Conservation (phyloP, 2,888 invertebrate species). For the Piscicola geometra region DNA sequence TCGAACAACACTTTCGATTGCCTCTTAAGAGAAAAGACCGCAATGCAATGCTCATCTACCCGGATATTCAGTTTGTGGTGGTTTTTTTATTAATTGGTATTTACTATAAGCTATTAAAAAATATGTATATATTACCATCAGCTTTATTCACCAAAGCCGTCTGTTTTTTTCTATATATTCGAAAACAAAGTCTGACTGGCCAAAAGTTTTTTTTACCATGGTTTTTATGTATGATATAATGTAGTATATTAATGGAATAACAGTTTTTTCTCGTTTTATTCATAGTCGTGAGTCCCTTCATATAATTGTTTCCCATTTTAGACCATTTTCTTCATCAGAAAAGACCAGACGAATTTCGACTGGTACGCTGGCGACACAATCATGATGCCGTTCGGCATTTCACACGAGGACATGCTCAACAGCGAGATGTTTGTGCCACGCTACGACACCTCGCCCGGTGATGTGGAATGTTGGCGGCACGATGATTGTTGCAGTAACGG, state of each 20-base stretch:
- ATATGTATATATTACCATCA: too few species aligned
- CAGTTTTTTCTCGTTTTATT: too few species aligned
- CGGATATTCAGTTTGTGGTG: conserved; percentile 10
- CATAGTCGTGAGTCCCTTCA: too few species aligned
- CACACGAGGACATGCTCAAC: conserved; percentile 21
- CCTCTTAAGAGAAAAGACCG: conserved; percentile 9
- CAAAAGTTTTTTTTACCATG: too few species aligned
- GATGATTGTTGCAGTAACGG: conserved; percentile 28
- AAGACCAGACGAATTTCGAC: neutral
- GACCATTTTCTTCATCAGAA: neutral
- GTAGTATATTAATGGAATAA: too few species aligned
- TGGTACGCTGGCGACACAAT: conserved; percentile 16
- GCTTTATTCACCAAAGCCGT: too few species aligned
- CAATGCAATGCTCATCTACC: neutral
- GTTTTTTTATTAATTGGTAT: too few species aligned
- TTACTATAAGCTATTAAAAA: too few species aligned
- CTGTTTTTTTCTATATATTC: too few species aligned
- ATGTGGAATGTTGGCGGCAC: conserved; percentile 16
- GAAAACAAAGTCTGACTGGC: too few species aligned
- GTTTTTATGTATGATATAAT: too few species aligned
- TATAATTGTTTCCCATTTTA: too few species aligned
- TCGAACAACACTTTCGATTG: conserved; percentile 40
- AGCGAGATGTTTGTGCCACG: conserved; percentile 19
- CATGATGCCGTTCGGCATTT: conserved; percentile 33
- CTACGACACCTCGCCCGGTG: conserved; percentile 23